Evolutionary conservation across 2,888 invertebrate species (phyloP), one percentile per base, ranked within the genome.

Genomic region (Apocheima hispidaria): DNA sequence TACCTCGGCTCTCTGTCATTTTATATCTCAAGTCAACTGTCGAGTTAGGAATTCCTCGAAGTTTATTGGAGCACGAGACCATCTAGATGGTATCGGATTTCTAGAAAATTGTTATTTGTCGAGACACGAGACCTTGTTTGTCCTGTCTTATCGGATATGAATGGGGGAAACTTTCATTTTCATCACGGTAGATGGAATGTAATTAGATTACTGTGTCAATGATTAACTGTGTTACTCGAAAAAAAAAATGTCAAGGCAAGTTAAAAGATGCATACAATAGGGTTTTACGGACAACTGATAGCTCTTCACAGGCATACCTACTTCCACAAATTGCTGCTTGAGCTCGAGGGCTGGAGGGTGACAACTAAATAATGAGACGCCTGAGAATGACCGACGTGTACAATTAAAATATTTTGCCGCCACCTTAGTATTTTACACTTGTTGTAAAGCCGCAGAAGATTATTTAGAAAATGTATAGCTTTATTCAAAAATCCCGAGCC

Each of bases 71-170:
- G 44, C 51, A 40, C 41, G 23, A 48, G 53, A 35, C 53, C 48
- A 41, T 59, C 44, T 50, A 40, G 40, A 59, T 33, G 53, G 30
- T 41, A 59, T 59, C 59, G 38, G 48, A 53, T 59, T 38, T 53
- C 46, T 53, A 35, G 59, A 52, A 53, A 59, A 59, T 33, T 53
- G 59, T 52, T 59, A 53, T 59, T 48, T 41, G 40, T n/a, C 53
- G 21, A 53, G 53, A 53, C 53, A 53, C 26, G 41, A n/a, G 46
- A 59, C 48, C 40, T 53, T 53, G 41, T 53, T 53, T 48, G 53
- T 48, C 28, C 40, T 21, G 4, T 21, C 20, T 12, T 9, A 10
- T n/a, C 4, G 36, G 16, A 44, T 41, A 23, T 5, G 20, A 23
- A 41, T 23, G 23, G 12, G n/a, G 10, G 4, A n/a, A 6, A 14